These are phyloP conservation scores for Anthopleura xanthogrammica DNA, from an alignment of 92 coral and sea anemone genomes.

Conservation along the genomic window DNA sequence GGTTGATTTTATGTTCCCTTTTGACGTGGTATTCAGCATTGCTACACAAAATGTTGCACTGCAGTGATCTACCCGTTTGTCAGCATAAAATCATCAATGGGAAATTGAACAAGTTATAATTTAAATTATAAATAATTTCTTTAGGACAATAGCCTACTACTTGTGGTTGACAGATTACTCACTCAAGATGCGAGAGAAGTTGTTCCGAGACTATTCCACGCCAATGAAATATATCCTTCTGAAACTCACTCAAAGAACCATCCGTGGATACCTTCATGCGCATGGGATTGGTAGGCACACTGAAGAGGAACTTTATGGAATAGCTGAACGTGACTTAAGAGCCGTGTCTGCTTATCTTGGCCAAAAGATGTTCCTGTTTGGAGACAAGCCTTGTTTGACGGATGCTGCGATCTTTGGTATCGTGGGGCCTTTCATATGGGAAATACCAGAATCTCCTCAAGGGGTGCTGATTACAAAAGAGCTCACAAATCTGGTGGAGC, in stretches of 20 bases:
- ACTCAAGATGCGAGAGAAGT: conserved; percentile 25
- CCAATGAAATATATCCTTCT: conserved; percentile 51
- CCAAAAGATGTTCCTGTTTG: conserved; percentile 76
- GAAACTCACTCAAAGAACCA: conserved; percentile 47
- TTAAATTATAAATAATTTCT: background rate
- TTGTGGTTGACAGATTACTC: conserved; percentile 68
- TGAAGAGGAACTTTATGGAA: conserved; percentile 70
- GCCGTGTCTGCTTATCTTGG: conserved; percentile 76
- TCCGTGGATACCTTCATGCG: conserved; percentile 49
- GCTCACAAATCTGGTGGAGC: conserved; percentile 65
- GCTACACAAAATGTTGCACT: too few relatives aligned
- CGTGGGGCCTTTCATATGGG: conserved; percentile 63
- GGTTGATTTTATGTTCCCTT: too few relatives aligned
- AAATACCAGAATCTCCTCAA: conserved; percentile 62
- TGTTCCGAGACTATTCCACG: conserved; percentile 45
- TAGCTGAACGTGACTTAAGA: conserved; percentile 75
- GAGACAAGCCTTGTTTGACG: conserved; percentile 70
- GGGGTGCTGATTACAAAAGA: conserved; percentile 52
- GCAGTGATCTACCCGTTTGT: too few relatives aligned
- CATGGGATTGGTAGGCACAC: conserved; percentile 91
- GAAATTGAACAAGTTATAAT: background rate
- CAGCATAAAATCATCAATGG: background rate
- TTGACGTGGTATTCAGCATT: too few relatives aligned
- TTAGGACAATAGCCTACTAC: conserved; percentile 71
- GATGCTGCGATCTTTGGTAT: conserved; percentile 76